phyloP scores from a whole-genome alignment of 2,888 invertebrate genomes.

The Oxystoma pomonae region DNA sequence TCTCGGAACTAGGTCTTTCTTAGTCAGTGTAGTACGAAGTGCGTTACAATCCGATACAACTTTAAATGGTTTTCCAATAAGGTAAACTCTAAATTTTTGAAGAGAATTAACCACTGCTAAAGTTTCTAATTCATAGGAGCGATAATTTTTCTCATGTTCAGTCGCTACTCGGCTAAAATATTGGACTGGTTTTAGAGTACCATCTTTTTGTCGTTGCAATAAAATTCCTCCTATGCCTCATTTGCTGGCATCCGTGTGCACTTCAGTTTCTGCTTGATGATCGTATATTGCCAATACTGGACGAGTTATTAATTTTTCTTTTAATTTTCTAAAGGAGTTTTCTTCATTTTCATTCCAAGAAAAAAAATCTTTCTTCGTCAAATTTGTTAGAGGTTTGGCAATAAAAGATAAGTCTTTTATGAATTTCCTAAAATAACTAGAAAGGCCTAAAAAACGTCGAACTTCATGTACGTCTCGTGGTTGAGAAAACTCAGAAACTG shows the following conservation, averaged over 20 bases:
- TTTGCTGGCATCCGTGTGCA: conserved; percentile 31
- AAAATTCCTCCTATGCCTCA: conserved; percentile 29
- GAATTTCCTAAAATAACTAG: conserved; percentile 3
- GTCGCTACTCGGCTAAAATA: conserved; percentile 3
- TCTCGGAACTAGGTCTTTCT: conserved; percentile 19
- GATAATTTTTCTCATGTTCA: background rate
- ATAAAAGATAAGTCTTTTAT: background rate
- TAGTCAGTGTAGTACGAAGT: conserved; percentile 1
- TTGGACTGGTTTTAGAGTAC: conserved; percentile 1
- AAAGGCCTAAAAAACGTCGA: background rate
- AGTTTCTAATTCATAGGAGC: background rate
- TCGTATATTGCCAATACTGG: conserved; percentile 23
- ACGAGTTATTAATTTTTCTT: conserved; percentile 6
- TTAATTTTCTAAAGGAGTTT: conserved; percentile 18
- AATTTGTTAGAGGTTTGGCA: background rate
- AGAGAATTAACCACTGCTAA: conserved; percentile 2
- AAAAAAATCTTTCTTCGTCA: conserved; percentile 10
- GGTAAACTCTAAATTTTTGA: background rate
- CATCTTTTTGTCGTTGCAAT: conserved; percentile 22
- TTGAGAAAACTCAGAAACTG: too few relatives aligned
- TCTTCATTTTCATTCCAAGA: background rate
- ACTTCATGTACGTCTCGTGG: too few relatives aligned
- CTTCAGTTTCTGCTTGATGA: conserved; percentile 21
- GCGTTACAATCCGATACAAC: background rate
- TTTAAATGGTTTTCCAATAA: background rate